phyloP scores from a whole-genome alignment of 2,797 vertebrate species.

The Parambassis ranga region DNA sequence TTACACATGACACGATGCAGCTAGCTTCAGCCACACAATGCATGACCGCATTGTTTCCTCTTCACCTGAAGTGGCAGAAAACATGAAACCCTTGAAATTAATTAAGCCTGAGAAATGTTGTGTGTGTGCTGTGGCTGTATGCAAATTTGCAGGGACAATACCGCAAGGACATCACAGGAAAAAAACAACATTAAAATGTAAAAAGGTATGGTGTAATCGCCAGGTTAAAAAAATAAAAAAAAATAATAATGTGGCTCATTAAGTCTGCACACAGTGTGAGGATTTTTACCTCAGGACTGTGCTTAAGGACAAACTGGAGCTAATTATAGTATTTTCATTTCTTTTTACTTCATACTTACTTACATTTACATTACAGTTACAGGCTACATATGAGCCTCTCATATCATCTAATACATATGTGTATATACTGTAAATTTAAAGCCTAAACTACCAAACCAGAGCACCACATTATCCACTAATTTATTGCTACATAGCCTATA shows the following conservation, averaged over 20 bases:
- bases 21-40: not conserved
- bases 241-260: not conserved
- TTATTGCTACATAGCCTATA: too few relatives aligned
- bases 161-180: not conserved
- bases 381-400: not conserved
- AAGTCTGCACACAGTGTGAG: not conserved
- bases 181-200: not conserved
- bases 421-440: too few relatives aligned
- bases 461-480: too few relatives aligned
- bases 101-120: not conserved
- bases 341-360: not conserved
- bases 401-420: too few relatives aligned
- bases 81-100: not conserved
- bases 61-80: constrained; percentile 2
- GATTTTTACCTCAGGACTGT: not conserved
- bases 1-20: not conserved
- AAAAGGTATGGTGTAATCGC: not conserved
- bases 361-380: not conserved
- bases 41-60: not conserved
- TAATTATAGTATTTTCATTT: not conserved
- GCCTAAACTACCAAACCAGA: too few relatives aligned
- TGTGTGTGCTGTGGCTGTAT: not conserved
- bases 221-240: not conserved
- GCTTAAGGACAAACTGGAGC: too few relatives aligned
- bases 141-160: constrained; percentile 8